Base-by-base conservation (phyloP, 2,888 invertebrate species). In the Tenthredo livida region DNA sequence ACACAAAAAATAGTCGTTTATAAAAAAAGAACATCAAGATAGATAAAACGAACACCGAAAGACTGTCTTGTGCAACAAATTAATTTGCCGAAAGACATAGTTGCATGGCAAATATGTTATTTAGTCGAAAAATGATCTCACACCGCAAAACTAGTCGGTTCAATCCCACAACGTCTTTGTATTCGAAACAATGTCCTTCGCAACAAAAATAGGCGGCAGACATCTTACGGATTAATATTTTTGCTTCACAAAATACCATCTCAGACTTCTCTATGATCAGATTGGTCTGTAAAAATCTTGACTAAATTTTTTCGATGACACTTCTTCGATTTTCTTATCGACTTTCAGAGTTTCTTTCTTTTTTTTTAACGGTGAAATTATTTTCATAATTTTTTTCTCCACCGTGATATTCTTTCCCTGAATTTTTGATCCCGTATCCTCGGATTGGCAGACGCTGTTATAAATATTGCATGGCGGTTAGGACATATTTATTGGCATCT, bases 401-500 rank as follows among this genome's bases (percentile, higher is more conserved):
- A n/a, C 10, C 17, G 21, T 1, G 25, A n/a, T 77, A 77, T 77
- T 77, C 54, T 54, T 47, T 70, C 72, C 54, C 50, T 58, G 67
- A 78, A 47, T 47, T 17, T 50, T 67, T 25, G 37, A 67, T 70
- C 73, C 29, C 84, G 73, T 88, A 89, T 89, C 88, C 88, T 86
- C 86, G 88, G 88, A 89, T 87, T 89, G 89, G 88, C 89, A 87
- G 89, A 88, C 88, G 89, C 88, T 88, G 88, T 87, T 90, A 92
- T 92, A 90, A 91, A 92, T 92, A 92, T 92, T 92, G 91, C 92
- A 92, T 92, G 91, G 87, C 88, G 87, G 67, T 72, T 87, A 84
- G 86, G 91, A 92, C 91, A 91, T 91, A 92, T 92, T 92, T 91
- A 91, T 92, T 90, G 92, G 90, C 90, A 90, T 91, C 90, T 90